Evolutionary conservation across 2,888 invertebrate species (phyloP).

Genomic region (Eumacrocentrus americanus): DNA sequence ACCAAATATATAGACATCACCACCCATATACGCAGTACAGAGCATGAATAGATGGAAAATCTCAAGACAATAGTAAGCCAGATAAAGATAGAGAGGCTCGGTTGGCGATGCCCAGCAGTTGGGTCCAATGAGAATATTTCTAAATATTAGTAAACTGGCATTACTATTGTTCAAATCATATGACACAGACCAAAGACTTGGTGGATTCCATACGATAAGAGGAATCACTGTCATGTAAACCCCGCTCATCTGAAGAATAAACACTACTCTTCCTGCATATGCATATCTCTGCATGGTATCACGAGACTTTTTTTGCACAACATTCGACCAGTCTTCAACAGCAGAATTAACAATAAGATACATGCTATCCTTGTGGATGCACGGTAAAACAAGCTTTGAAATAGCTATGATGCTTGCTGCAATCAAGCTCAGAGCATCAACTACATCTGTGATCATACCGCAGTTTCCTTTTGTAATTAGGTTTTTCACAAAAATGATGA

Average conservation of each 20-base stretch:
- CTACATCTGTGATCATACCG: constrained; percentile 25
- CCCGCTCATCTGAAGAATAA: constrained; percentile 21
- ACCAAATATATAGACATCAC: constrained; percentile 25
- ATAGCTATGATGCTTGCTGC: constrained; percentile 26
- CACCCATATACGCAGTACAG: constrained; percentile 18
- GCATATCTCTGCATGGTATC: constrained; percentile 29
- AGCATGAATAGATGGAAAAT: constrained; percentile 10
- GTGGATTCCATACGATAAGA: not conserved
- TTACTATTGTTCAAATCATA: not conserved
- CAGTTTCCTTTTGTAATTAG: constrained; percentile 25
- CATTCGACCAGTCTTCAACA: constrained; percentile 32
- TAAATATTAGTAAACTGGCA: not conserved
- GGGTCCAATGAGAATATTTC: constrained; percentile 25
- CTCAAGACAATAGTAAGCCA: constrained; percentile 15
- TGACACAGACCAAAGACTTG: not conserved
- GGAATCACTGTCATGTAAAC: constrained; percentile 2
- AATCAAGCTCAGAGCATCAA: constrained; percentile 29
- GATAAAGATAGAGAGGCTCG: constrained; percentile 4
- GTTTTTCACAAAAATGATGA: constrained; percentile 27
- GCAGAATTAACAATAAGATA: constrained; percentile 25
- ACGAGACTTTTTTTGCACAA: constrained; percentile 19
- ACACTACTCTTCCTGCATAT: constrained; percentile 24
- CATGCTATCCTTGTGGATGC: constrained; percentile 25
- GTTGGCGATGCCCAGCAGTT: constrained; percentile 21
- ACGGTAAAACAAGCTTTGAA: constrained; percentile 29